Base-by-base conservation (phyloP, 2,888 invertebrate genomes). In the Minunthozetes semirufus region DNA sequence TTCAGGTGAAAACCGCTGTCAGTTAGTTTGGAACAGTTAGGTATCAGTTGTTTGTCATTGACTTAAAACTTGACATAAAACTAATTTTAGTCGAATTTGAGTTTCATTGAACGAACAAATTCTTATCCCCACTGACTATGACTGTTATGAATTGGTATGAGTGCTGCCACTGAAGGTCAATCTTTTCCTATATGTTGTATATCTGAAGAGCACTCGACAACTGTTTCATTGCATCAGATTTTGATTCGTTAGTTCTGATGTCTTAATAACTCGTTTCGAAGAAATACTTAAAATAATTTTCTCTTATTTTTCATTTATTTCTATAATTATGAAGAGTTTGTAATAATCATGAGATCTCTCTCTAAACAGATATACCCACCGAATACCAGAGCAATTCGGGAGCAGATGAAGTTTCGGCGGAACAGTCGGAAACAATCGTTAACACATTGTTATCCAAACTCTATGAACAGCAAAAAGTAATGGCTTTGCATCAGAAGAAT, bases 31-130 rank as follows among this genome's bases (percentile, higher is more conserved):
- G 42, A 1, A 17, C 11, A 42, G 42, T 19, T 6, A 42, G 42
- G 42, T 9, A 17, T 38, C 15, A 42, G 22, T 61, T 61, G 22
- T 68, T 42, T 68, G 68, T 42, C 68, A 68, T 68, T 68, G 68
- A 68, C 68, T 38, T 66, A 66, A 25, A 61, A 61, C 61, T 61
- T 25, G 29, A 61, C 29, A 63, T 33, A 63, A 42, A 42, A 68
- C 68, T 68, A 68, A 68, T 22, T 42, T 68, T 68, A 68, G 68
- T 38, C 15, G 22, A 68, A 68, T 19, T 68, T 15, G 6, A 27
- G 25, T 63, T 68, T 68, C 68, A 68, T 68, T 42, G 63, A 63
- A 63, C 56, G 63, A 63, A 63, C 56, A 56, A 63, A 63, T 29
- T 33, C 63, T 63, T 63, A 63, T 63, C 63, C 63, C 13, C 33